Percentiles rank a stretch among this genome's conserved stretches.
These are phyloP conservation scores for Conus ventricosus DNA, from an alignment of 1,140 invertebrate species.

Conservation along the genomic window DNA sequence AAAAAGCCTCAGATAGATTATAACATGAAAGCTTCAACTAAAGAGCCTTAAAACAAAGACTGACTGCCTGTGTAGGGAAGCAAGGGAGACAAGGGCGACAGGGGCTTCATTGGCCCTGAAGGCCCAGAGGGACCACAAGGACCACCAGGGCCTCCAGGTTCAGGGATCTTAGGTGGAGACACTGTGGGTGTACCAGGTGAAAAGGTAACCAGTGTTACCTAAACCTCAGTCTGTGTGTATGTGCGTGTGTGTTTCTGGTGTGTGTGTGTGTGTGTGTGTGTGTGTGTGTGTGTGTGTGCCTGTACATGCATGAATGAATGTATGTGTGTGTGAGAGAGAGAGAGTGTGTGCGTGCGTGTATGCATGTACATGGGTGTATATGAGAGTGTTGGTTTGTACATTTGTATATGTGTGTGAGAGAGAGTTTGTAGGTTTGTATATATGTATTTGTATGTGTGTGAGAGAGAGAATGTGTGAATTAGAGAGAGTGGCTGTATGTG, in stretches of 20 bases:
- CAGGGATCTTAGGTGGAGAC: constrained; percentile 1
- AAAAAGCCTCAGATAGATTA: too few relatives aligned
- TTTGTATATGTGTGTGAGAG: background rate
- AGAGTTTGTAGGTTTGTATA: background rate
- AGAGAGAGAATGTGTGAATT: too few relatives aligned
- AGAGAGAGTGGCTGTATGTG: too few relatives aligned
- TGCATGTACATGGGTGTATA: background rate
- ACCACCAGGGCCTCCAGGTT: constrained; percentile 44
- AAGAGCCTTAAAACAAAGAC: too few relatives aligned
- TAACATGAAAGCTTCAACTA: too few relatives aligned
- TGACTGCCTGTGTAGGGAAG: background rate
- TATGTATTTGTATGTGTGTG: too few relatives aligned
- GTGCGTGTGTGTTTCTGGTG: background rate
- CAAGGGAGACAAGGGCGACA: constrained; percentile 34
- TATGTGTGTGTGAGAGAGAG: background rate
- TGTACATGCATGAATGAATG: background rate
- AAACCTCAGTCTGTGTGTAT: constrained; percentile 77
- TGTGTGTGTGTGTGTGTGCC: background rate
- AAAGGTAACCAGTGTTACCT: constrained; percentile 69
- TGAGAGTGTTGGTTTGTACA: background rate
- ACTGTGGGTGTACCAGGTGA: constrained; percentile 19
- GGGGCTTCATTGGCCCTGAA: constrained; percentile 35
- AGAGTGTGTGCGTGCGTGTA: background rate
- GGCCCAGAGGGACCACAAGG: constrained; percentile 70
- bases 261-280: background rate